Evolutionary conservation across 2,797 vertebrate species (phyloP).

Genomic region (Gymnocypris eckloni): DNA sequence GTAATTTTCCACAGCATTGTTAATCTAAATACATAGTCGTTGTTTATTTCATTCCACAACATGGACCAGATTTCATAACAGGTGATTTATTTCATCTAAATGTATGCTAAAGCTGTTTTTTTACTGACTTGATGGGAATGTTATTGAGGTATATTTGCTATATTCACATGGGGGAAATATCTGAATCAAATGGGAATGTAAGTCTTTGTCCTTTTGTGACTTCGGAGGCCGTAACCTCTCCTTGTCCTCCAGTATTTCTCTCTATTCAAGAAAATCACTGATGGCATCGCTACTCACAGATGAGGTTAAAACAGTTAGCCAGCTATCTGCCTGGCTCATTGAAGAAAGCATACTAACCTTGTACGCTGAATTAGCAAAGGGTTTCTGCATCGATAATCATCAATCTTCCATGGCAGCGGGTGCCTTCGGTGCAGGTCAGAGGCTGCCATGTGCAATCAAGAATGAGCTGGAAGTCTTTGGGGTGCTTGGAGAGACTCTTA

Average conservation of each 20-base stretch:
- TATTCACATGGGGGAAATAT: slow-evolving; percentile 33
- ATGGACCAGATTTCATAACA: slow-evolving; percentile 69
- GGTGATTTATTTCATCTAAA: slow-evolving; percentile 77
- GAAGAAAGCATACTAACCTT: slow-evolving; percentile 65
- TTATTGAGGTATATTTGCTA: background rate
- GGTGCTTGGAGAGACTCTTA: slow-evolving; percentile 69
- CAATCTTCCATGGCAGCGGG: slow-evolving; percentile 79
- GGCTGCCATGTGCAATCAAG: slow-evolving; percentile 82
- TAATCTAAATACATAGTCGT: slow-evolving; percentile 76
- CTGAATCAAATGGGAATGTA: background rate
- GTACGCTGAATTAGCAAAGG: slow-evolving; percentile 72
- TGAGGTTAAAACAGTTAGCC: slow-evolving; percentile 69
- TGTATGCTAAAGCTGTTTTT: slow-evolving; percentile 54
- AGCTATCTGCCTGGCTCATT: slow-evolving; percentile 65
- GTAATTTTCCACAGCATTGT: slow-evolving; percentile 73
- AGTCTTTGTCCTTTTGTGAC: slow-evolving; percentile 4
- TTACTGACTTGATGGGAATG: slow-evolving; percentile 54
- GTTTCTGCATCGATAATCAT: slow-evolving; percentile 82
- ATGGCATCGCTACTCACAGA: slow-evolving; percentile 60
- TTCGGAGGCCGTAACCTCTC: slow-evolving; percentile 20
- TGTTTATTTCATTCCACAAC: slow-evolving; percentile 71
- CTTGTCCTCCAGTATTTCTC: slow-evolving; percentile 42
- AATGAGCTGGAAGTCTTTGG: slow-evolving; percentile 75
- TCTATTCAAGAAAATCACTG: slow-evolving; percentile 54
- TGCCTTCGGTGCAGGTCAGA: slow-evolving; percentile 75